phyloP scores from a whole-genome alignment of 35 echinoderm and acorn worm species.

The Strongylocentrotus purpuratus region DNA sequence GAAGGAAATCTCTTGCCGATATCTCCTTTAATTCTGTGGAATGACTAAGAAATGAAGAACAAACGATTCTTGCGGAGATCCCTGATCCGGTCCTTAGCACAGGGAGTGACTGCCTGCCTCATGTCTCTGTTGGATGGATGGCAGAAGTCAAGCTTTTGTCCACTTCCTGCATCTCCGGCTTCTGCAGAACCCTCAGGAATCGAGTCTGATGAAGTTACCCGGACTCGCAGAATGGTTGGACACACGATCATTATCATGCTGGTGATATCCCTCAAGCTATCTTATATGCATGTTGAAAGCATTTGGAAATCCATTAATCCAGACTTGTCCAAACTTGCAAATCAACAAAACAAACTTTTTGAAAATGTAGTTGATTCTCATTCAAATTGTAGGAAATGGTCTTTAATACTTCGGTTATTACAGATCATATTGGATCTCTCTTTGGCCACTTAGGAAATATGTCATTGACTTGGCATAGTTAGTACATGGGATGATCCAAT shows the following conservation, averaged over 20 bases:
- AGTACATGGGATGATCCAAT: background rate
- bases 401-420: background rate
- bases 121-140: background rate
- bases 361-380: background rate
- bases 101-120: background rate
- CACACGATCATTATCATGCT: background rate
- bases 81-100: background rate
- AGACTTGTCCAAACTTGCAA: background rate
- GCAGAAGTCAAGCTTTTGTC: background rate
- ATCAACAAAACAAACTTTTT: background rate
- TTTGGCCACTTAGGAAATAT: background rate
- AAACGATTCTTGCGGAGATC: background rate
- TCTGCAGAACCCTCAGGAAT: too few species aligned
- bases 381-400: background rate
- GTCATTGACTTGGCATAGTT: background rate
- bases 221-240: background rate
- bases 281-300: background rate
- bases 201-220: background rate
- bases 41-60: slow-evolving; percentile 1
- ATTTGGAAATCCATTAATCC: background rate
- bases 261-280: background rate
- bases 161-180: background rate
- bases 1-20: background rate
- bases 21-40: background rate
- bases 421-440: background rate